A percentile compares a stretch with the other conserved stretches of the same genome.
phyloP scores from a whole-genome alignment of 2,888 invertebrate genomes.

The Trachelus tabidus region DNA sequence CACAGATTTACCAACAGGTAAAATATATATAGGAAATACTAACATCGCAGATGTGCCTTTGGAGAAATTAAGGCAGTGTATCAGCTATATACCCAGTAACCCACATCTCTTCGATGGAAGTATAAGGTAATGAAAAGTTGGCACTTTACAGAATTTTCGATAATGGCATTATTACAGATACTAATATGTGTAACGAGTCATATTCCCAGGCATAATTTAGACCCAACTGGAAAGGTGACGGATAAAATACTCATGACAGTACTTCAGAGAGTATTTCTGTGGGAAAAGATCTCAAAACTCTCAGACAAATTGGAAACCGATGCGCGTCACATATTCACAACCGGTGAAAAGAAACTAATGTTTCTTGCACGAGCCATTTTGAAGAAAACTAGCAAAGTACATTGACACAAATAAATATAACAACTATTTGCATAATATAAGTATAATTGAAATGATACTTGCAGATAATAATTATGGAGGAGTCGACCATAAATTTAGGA shows the following conservation, averaged over 20 bases:
- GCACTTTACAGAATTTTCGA: background rate
- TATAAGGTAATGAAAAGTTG: slow-evolving; percentile 30
- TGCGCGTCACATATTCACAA: slow-evolving; percentile 35
- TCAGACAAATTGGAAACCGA: slow-evolving; percentile 41
- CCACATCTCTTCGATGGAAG: slow-evolving; percentile 42
- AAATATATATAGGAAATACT: slow-evolving; percentile 37
- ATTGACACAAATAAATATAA: slow-evolving; percentile 3
- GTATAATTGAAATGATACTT: background rate
- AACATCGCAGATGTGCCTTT: slow-evolving; percentile 36
- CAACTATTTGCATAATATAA: slow-evolving; percentile 8
- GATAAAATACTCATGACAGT: slow-evolving; percentile 38
- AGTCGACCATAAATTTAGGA: slow-evolving; percentile 34
- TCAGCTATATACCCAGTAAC: slow-evolving; percentile 41
- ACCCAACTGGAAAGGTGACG: slow-evolving; percentile 31
- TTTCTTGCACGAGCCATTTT: slow-evolving; percentile 42
- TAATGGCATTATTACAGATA: background rate
- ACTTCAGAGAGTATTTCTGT: slow-evolving; percentile 40
- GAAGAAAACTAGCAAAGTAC: slow-evolving; percentile 34
- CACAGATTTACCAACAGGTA: slow-evolving; percentile 37
- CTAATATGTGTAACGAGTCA: background rate
- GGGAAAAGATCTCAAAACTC: slow-evolving; percentile 44
- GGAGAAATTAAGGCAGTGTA: slow-evolving; percentile 34
- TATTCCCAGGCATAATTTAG: slow-evolving; percentile 38
- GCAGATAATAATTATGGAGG: slow-evolving; percentile 44
- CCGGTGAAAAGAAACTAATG: slow-evolving; percentile 39